Evolutionary conservation across 2,888 invertebrate species (phyloP).

Genomic region (Drosophila ustulata): DNA sequence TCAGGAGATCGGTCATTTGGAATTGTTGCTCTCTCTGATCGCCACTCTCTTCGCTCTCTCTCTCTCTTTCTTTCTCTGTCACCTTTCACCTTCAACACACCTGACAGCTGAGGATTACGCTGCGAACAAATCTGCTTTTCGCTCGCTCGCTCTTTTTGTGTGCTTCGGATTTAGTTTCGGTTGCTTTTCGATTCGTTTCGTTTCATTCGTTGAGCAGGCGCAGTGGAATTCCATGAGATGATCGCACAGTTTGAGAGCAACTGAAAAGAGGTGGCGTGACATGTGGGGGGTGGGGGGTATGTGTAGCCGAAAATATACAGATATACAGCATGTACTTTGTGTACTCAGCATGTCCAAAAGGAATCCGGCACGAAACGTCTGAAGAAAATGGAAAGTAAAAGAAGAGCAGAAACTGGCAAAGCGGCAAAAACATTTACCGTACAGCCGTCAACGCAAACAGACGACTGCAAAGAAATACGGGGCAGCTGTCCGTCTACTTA

Average conservation of each 20-base stretch:
- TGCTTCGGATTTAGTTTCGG: neutral
- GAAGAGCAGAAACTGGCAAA: conserved; percentile 31
- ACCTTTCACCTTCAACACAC: neutral
- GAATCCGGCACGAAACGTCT: conserved; percentile 15
- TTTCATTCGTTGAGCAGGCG: conserved; percentile 29
- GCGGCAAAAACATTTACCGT: conserved; percentile 65
- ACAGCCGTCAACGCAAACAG: conserved; percentile 73
- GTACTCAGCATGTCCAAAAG: conserved; percentile 42
- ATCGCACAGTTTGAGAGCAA: conserved; percentile 66
- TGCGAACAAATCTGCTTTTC: conserved; percentile 25
- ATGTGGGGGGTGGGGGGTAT: conserved; percentile 4
- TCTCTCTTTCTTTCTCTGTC: neutral
- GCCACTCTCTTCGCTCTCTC: neutral
- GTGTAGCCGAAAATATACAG: conserved; percentile 53
- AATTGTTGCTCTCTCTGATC: neutral
- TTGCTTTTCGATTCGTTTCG: neutral
- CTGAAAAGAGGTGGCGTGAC: conserved; percentile 27
- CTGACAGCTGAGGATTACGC: neutral
- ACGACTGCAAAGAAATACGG: conserved; percentile 49
- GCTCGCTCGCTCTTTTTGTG: conserved; percentile 4
- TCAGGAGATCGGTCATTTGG: too few relatives aligned
- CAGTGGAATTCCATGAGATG: conserved; percentile 61
- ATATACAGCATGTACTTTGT: neutral
- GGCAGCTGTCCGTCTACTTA: conserved; percentile 18
- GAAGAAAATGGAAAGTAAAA: conserved; percentile 75